phyloP scores from a whole-genome alignment of 2,797 vertebrate species.

The Xenentodon cancila region DNA sequence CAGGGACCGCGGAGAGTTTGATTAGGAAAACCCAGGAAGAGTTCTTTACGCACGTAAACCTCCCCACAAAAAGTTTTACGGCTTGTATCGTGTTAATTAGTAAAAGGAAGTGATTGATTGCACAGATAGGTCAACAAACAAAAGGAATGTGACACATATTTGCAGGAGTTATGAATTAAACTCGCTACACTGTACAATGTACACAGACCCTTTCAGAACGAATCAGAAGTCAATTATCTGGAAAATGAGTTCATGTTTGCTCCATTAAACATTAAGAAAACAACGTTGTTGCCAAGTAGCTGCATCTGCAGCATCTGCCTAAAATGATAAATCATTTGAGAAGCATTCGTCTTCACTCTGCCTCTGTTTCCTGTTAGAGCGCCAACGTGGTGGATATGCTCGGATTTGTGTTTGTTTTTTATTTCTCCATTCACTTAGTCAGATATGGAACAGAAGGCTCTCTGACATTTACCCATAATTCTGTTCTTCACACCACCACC shows the following conservation, averaged over 20 bases:
- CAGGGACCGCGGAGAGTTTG: too few species aligned
- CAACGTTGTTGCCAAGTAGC: background rate
- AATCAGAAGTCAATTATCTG: conserved; percentile 4
- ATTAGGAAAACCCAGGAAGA: too few species aligned
- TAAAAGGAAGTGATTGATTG: too few species aligned
- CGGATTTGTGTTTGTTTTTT: background rate
- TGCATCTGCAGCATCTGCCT: conserved; percentile 8
- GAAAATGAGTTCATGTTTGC: conserved; percentile 12
- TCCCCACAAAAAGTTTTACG: too few species aligned
- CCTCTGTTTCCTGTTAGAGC: conserved; percentile 18
- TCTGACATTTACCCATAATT: conserved; percentile 84
- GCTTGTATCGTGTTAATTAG: too few species aligned
- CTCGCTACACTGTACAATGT: background rate
- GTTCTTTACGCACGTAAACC: too few species aligned
- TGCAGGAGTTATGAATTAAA: conserved; percentile 9
- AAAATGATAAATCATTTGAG: conserved; percentile 20
- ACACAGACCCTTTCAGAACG: background rate
- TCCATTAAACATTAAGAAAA: conserved; percentile 19
- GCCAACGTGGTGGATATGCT: conserved; percentile 19
- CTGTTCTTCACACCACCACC: conserved; percentile 82
- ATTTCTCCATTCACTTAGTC: conserved; percentile 65
- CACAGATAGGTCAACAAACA: conserved; percentile 1
- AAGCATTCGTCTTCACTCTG: conserved; percentile 4
- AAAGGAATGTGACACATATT: conserved; percentile 25
- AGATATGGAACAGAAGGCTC: conserved; percentile 80